Evolutionary conservation across 1,140 invertebrate species (phyloP), one percentile per base, ranked within the genome.

Genomic region (Pseudomyrmex gracilis): DNA sequence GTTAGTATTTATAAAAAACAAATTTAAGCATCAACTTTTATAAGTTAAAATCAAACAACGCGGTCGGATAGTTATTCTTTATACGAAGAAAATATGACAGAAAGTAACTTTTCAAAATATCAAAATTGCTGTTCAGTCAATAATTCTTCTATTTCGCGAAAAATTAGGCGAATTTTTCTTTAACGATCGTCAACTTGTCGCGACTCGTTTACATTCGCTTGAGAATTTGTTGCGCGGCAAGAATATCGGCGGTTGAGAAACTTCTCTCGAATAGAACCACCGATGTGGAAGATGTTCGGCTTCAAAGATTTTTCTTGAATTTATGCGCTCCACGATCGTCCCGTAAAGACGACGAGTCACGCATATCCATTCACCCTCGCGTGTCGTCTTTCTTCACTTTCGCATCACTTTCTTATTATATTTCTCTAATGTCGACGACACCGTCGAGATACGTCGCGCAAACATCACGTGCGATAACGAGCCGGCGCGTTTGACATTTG

Each of bases 271-370:
- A 67, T 13, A 58, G 76, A 82, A 84, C 47, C 47, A 7, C 0
- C 13, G 17, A 49, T 57, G 64, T 24, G 13, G 53, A 60, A 73
- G 57, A 47, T 15, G 15, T 20, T 57, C 64, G 9, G 24, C 57
- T 63, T 70, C 15, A 12, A 43, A 45, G 43, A 57, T 58, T 49
- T 74, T 80, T 71, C 47, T 34, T 3, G 67, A 87, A 74, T 87
- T 85, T 53, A 82, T 85, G 76, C 76, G 49, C 58, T 45, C 47
- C 82, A 66, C 66, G 85, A 85, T 76, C 49, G n/a, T 10, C 2
- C 1, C 4, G n/a, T 20, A 43, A 13, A 71, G 51, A 4, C 57
- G 2, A 3, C 51, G 43, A 68, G 47, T n/a, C 61, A 53, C 66
- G 17, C 17, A 17, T 61, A 66, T 70, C 43, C 57, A 43, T 82